Percentiles rank a stretch among this genome's conserved stretches.
phyloP scores from a whole-genome alignment of 2,113 vertebrate genomes.

The Pygoscelis antarcticus region DNA sequence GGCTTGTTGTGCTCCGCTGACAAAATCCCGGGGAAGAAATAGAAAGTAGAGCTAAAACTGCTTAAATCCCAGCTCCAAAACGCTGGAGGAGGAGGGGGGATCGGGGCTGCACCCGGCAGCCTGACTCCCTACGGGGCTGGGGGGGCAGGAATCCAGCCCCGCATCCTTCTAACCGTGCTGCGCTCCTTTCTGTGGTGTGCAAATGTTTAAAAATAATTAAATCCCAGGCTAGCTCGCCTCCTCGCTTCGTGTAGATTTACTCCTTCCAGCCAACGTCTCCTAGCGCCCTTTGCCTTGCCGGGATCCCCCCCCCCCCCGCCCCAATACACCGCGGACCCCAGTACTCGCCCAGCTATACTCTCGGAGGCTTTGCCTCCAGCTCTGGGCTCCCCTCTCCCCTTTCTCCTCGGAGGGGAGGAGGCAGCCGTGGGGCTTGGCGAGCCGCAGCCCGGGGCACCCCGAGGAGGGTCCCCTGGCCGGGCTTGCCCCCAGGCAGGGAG shows the following conservation, averaged over 20 bases:
- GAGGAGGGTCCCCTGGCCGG: background rate
- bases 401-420: background rate
- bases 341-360: background rate
- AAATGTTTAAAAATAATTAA: background rate
- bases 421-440: background rate
- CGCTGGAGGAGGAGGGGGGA: background rate
- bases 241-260: background rate
- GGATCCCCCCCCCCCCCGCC: background rate
- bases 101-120: background rate
- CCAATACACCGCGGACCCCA: background rate
- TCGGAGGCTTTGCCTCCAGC: background rate
- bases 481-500: background rate
- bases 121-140: background rate
- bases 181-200: background rate
- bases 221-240: background rate
- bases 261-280: background rate
- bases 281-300: background rate
- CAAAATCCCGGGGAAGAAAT: background rate
- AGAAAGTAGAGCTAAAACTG: slow-evolving; percentile 2
- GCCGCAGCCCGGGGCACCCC: background rate
- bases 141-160: background rate
- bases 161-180: background rate
- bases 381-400: background rate
- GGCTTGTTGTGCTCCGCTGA: background rate
- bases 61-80: background rate